Evolutionary conservation across 2,797 vertebrate species (phyloP).

Genomic region (Alca torda): DNA sequence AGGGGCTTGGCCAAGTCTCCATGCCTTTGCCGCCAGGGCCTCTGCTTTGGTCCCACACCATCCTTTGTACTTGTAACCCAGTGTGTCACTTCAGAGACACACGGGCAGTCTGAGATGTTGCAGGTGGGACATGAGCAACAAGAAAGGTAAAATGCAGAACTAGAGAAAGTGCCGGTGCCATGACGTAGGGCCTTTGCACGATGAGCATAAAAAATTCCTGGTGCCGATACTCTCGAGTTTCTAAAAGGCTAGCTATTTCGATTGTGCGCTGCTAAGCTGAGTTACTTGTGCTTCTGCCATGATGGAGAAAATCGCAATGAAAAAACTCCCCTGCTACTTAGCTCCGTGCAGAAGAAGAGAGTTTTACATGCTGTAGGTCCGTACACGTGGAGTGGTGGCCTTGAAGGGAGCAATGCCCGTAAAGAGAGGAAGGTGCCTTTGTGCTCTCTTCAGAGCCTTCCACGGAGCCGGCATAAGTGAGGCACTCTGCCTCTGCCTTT

Average conservation of each 20-base stretch:
- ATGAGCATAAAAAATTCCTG: fast-evolving
- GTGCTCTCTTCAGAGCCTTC: not conserved
- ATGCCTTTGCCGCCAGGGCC: not conserved
- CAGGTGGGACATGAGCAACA: not conserved
- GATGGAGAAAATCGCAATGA: fast-evolving
- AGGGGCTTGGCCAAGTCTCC: not conserved
- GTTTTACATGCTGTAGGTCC: fast-evolving
- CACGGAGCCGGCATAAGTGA: fast-evolving
- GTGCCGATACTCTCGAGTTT: not conserved
- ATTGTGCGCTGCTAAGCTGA: fast-evolving
- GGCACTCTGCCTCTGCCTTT: not conserved
- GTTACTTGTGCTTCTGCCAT: not conserved
- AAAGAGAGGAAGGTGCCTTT: not conserved
- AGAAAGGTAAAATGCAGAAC: not conserved
- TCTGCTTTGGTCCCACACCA: not conserved
- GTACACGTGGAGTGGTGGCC: fast-evolving
- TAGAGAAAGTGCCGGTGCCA: fast-evolving
- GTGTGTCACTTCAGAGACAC: not conserved
- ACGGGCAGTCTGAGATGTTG: not conserved
- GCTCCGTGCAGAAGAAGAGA: not conserved
- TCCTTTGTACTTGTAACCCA: not conserved
- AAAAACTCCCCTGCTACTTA: fast-evolving
- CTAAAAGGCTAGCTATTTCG: not conserved
- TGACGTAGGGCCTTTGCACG: fast-evolving
- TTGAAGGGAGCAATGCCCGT: not conserved